These are phyloP conservation scores for Anas bernieri DNA, from an alignment of 2,797 vertebrate species.

Conservation along the genomic window DNA sequence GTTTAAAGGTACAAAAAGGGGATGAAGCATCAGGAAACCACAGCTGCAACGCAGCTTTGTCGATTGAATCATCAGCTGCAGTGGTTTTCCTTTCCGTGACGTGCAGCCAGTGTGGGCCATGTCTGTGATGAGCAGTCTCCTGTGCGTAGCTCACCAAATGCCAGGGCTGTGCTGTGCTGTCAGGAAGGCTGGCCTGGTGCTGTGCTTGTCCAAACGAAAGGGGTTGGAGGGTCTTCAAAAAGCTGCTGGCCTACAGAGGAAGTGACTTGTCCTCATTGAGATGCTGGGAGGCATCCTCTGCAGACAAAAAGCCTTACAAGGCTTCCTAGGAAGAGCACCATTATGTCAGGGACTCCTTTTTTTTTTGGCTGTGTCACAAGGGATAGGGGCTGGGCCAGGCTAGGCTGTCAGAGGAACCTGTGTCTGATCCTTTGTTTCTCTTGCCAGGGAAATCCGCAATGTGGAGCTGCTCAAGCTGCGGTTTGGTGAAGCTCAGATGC, in stretches of 20 bases:
- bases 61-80: background rate
- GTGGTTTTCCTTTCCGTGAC: background rate
- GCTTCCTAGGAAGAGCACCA: background rate
- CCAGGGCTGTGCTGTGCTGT: background rate
- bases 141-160: background rate
- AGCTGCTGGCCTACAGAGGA: background rate
- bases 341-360: background rate
- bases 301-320: background rate
- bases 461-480: conserved; percentile 97
- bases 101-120: rapidly evolving
- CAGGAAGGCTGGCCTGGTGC: background rate
- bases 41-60: background rate
- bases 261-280: background rate
- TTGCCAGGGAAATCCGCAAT: conserved; percentile 92
- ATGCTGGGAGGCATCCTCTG: background rate
- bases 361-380: background rate
- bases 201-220: rapidly evolving
- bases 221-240: background rate
- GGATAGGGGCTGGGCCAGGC: background rate
- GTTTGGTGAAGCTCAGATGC: conserved; percentile 97
- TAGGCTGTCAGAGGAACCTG: rapidly evolving
- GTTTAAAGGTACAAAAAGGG: background rate
- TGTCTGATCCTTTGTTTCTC: background rate
- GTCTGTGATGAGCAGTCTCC: background rate
- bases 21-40: background rate